Percentiles rank a stretch among this genome's conserved stretches.
Conservation (phyloP, 2,888 invertebrate species). For the Merodon equestris region DNA sequence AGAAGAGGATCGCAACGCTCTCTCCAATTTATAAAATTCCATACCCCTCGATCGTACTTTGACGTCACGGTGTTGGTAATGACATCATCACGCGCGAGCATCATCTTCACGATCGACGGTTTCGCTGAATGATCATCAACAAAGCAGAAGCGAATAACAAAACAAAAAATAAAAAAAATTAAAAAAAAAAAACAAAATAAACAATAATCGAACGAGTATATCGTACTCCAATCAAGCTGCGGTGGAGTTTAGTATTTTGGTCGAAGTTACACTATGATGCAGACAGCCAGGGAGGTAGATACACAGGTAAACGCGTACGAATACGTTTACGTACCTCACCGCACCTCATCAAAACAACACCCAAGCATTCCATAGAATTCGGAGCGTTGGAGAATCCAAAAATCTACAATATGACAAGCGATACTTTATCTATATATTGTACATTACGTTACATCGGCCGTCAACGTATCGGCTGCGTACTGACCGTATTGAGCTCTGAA, state of each 20-base stretch:
- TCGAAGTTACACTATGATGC: too few relatives aligned
- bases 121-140: slow-evolving; percentile 50
- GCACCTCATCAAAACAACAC: slow-evolving; percentile 33
- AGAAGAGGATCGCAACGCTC: slow-evolving; percentile 67
- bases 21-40: slow-evolving; percentile 69
- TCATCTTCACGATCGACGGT: slow-evolving; percentile 22
- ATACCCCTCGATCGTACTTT: slow-evolving; percentile 48
- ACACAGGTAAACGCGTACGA: slow-evolving; percentile 49
- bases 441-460: too few relatives aligned
- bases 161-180: too few relatives aligned
- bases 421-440: too few relatives aligned
- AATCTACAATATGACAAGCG: too few relatives aligned
- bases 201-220: slow-evolving; percentile 15
- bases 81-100: slow-evolving; percentile 57
- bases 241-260: slow-evolving; percentile 11
- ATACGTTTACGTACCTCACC: too few relatives aligned
- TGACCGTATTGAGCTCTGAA: slow-evolving; percentile 32
- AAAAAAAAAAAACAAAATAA: too few relatives aligned
- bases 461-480: too few relatives aligned
- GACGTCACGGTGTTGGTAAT: slow-evolving; percentile 61
- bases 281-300: slow-evolving; percentile 17
- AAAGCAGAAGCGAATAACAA: not conserved
- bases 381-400: too few relatives aligned
- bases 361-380: not conserved
- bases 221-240: too few relatives aligned